Evolutionary conservation across 2,113 vertebrate species (phyloP).

Genomic region (Merops nubicus): DNA sequence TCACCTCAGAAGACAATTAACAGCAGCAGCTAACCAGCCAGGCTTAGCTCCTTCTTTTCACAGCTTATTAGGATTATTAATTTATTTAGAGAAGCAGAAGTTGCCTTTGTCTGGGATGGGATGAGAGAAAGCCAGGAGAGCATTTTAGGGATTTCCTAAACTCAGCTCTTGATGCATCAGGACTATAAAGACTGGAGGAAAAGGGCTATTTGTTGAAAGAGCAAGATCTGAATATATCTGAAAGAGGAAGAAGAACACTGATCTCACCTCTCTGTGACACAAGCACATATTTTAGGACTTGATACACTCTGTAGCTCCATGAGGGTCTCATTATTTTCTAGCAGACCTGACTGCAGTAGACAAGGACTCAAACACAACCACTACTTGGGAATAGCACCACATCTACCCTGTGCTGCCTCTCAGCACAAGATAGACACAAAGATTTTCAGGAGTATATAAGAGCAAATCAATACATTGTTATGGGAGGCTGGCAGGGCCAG

Average conservation of each 20-base stretch:
- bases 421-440: not conserved
- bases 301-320: not conserved
- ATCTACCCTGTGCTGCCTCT: no score
- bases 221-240: not conserved
- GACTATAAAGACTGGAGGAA: not conserved
- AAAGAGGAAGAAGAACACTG: not conserved
- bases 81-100: not conserved
- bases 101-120: not conserved
- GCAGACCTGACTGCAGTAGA: not conserved
- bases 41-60: not conserved
- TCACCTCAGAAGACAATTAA: not conserved
- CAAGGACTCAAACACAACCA: not conserved
- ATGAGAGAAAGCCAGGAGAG: not conserved
- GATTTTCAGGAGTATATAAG: not conserved
- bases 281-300: not conserved
- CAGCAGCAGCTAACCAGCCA: not conserved
- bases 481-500: not conserved
- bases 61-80: not conserved
- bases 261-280: not conserved
- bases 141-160: not conserved
- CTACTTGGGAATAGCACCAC: not conserved
- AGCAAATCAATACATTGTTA: not conserved
- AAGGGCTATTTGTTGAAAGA: not conserved
- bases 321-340: not conserved
- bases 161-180: not conserved